Evolutionary conservation across 2,797 vertebrate species (phyloP).

Genomic region (Silurus aristotelis): DNA sequence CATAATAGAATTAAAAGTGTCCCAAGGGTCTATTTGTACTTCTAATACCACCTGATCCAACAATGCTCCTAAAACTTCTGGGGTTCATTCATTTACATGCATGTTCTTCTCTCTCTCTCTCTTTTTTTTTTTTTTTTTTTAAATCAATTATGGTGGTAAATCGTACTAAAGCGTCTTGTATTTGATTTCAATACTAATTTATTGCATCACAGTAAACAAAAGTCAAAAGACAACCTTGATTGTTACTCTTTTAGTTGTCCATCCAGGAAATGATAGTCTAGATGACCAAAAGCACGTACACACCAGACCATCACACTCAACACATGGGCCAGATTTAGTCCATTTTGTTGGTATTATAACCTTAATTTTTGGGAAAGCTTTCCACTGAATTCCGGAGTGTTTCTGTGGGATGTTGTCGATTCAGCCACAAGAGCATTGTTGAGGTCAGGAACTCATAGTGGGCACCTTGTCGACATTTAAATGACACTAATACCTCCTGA

Average conservation of each 20-base stretch:
- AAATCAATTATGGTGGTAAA: neutral
- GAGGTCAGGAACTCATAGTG: too few relatives aligned
- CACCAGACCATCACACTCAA: too few relatives aligned
- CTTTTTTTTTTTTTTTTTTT: neutral
- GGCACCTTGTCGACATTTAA: too few relatives aligned
- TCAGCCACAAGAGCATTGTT: too few relatives aligned
- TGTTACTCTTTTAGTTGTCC: neutral
- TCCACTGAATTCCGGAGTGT: too few relatives aligned
- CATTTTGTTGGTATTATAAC: too few relatives aligned
- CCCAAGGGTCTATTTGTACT: neutral
- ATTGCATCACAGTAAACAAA: neutral
- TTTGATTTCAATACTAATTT: neutral
- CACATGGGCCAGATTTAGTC: too few relatives aligned
- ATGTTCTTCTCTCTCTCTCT: neutral
- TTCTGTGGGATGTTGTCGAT: too few relatives aligned
- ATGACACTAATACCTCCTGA: too few relatives aligned
- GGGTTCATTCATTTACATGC: too few relatives aligned
- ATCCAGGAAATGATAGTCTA: neutral
- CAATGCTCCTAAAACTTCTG: neutral
- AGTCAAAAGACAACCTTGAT: neutral
- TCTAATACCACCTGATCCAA: neutral
- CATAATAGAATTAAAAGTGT: neutral
- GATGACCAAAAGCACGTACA: too few relatives aligned
- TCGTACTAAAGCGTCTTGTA: neutral
- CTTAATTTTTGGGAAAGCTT: too few relatives aligned